phyloP scores from a whole-genome alignment of 2,888 invertebrate genomes.

The Polylopha cassiicola region DNA sequence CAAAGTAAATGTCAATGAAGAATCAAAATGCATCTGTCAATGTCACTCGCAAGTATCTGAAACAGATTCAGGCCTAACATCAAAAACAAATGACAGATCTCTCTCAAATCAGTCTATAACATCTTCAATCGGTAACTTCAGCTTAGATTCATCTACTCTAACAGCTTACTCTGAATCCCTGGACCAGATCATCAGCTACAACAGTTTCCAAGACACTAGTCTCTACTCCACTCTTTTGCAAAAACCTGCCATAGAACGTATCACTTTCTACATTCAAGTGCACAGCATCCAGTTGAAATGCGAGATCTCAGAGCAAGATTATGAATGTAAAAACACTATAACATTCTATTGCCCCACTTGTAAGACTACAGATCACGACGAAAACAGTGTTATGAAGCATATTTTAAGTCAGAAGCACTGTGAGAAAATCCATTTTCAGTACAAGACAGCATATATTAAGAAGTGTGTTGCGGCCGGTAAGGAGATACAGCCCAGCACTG shows the following conservation, averaged over 20 bases:
- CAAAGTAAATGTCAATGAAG: constrained; percentile 15
- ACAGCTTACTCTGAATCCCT: constrained; percentile 66
- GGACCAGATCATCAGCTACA: constrained; percentile 60
- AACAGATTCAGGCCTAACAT: constrained; percentile 47
- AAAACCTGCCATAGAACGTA: constrained; percentile 61
- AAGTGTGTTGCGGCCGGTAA: constrained; percentile 57
- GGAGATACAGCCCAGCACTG: constrained; percentile 66
- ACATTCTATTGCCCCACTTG: constrained; percentile 59
- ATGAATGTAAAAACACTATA: constrained; percentile 43
- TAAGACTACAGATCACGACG: constrained; percentile 46
- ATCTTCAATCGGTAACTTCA: constrained; percentile 67
- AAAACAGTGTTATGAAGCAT: constrained; percentile 52
- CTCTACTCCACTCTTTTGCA: constrained; percentile 50
- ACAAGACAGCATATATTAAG: constrained; percentile 68
- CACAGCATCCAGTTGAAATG: constrained; percentile 60
- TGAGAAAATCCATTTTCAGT: constrained; percentile 65
- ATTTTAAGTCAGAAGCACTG: constrained; percentile 58
- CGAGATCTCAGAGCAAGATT: constrained; percentile 35
- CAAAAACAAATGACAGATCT: constrained; percentile 42
- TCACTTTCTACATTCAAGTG: constrained; percentile 66
- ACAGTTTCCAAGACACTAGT: constrained; percentile 60
- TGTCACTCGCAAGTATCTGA: constrained; percentile 45
- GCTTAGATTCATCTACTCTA: constrained; percentile 54
- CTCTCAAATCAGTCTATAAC: constrained; percentile 51
- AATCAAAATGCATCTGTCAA: constrained; percentile 40